Base-by-base conservation (phyloP, 2,113 vertebrate genomes). In the Chloebia gouldiae region DNA sequence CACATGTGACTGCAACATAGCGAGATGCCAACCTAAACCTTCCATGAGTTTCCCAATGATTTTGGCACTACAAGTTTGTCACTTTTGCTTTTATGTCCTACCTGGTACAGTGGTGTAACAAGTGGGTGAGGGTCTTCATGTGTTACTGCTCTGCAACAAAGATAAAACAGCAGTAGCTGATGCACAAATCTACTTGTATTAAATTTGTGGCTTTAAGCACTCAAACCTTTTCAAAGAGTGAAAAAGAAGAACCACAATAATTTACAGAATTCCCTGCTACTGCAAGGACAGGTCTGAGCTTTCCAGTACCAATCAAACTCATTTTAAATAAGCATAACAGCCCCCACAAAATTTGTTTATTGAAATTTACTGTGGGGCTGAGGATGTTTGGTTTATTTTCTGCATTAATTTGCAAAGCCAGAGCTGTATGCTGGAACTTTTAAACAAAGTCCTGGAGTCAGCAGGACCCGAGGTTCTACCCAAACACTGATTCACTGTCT, bases 231-330 rank as follows among this genome's bases (percentile, higher is more conserved):
- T 44, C 13, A 12, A 91, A 70, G 35, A 59, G 10, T 21, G 24
- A 71, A 51, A 70, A 80, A 45, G 47, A 40, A 88, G 53, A 25
- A 69, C 60, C 21, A 27, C 42, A 30, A 50, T 30, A 7, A 59
- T 66, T 78, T 88, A 63, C 81, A 86, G 76, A 93, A 93, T 71
- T 81, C 61, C 40, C 77, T 25, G 3, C 18, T 79, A 54, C 66
- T 23, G n/a, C 33, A 27, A 76, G 16, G 77, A 23, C 88, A 91
- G 76, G 94, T 45, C 72, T 94, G 68, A 94, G n/a, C 85, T 76
- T 83, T 57, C 35, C 44, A 13, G 21, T 64, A 90, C 47, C 28
- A 44, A 72, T 39, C 57, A 57, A 57, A 22, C 23, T 64, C 13
- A 15, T 60, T 79, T 66, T 66, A 89, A 93, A 76, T 25, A 84